phyloP scores from a whole-genome alignment of 2,113 vertebrate genomes.

The Cynopterus brachyotis region DNA sequence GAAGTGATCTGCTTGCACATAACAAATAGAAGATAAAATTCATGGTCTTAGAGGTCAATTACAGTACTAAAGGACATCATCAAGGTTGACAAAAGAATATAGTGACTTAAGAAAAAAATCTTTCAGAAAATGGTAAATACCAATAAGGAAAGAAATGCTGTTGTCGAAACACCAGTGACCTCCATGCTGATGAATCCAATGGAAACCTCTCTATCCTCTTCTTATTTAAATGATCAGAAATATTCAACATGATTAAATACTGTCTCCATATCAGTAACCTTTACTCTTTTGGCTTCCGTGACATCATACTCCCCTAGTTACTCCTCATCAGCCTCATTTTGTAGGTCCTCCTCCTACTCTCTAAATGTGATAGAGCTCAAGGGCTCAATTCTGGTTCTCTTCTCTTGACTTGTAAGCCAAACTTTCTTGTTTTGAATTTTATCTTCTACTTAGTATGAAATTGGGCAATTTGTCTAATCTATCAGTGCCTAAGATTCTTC shows the following conservation, averaged over 20 bases:
- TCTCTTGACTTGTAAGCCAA: neutral
- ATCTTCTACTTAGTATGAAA: neutral
- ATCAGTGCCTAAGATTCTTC: neutral
- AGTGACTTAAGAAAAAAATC: neutral
- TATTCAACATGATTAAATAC: neutral
- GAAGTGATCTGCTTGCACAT: neutral
- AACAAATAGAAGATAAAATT: conserved; percentile 11
- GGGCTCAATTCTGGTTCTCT: neutral
- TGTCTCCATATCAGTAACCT: neutral
- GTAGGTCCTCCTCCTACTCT: neutral
- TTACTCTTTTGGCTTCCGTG: neutral
- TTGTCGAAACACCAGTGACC: neutral
- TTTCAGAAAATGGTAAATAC: conserved; percentile 17
- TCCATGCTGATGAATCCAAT: neutral
- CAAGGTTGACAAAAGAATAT: conserved; percentile 9
- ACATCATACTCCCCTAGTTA: neutral
- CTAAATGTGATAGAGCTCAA: neutral
- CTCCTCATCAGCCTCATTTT: neutral
- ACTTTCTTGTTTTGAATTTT: neutral
- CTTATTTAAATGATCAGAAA: neutral
- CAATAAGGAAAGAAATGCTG: neutral
- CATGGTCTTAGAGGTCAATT: neutral
- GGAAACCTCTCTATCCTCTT: neutral
- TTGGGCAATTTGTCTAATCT: neutral
- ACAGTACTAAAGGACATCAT: neutral